These are phyloP conservation scores for Sturmia bella DNA, from an alignment of 2,888 invertebrate species.

Conservation along the genomic window DNA sequence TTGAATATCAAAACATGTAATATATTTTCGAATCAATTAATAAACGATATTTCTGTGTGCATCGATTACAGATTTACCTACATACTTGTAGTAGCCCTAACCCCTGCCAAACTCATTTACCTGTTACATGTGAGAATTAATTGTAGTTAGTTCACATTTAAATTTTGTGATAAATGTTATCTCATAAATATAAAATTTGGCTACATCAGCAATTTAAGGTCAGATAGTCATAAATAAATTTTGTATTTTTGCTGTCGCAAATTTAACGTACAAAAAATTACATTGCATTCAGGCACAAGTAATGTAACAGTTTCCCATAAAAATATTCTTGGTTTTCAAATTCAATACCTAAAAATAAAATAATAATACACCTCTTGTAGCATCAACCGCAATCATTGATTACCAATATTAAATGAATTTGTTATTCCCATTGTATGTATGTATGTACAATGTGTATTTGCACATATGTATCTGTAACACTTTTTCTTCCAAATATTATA, in stretches of 20 bases:
- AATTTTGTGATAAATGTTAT: neutral
- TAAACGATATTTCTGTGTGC: no score
- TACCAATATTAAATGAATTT: conserved; percentile 38
- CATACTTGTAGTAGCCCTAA: no score
- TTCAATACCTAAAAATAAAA: conserved; percentile 15
- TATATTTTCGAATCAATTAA: no score
- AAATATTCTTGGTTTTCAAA: neutral
- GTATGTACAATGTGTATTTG: no score
- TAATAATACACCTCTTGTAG: neutral
- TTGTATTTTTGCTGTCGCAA: conserved; percentile 11
- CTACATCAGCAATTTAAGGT: conserved; percentile 7
- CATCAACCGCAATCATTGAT: conserved; percentile 53
- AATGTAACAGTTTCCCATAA: neutral
- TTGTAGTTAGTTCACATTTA: no score
- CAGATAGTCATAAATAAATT: conserved; percentile 9
- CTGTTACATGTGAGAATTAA: no score
- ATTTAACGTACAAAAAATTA: conserved; percentile 23
- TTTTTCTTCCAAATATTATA: conserved; percentile 24
- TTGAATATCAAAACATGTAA: no score
- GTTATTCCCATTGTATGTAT: conserved; percentile 22
- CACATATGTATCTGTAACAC: neutral
- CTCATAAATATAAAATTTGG: neutral
- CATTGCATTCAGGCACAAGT: neutral
- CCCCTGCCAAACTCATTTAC: no score
- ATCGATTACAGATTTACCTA: no score